Conservation (phyloP, 2,113 vertebrate species). For the Scatophagus argus region DNA sequence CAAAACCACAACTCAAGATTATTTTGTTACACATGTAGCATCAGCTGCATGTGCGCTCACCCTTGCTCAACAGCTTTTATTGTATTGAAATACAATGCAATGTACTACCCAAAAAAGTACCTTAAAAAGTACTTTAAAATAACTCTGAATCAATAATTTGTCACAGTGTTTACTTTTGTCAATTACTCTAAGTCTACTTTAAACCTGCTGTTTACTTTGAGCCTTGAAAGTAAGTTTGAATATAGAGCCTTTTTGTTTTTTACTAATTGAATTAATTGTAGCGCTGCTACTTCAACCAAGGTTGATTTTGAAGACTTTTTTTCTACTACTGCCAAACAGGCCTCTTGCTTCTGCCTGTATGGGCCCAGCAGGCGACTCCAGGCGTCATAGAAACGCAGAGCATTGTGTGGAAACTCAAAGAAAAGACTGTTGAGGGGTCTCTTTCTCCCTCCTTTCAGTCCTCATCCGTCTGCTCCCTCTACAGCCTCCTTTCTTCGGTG, state of each 20-base stretch:
- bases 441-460: constrained; percentile 59
- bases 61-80: too few species aligned
- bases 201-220: not conserved
- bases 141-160: not conserved
- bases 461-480: constrained; percentile 51
- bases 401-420: constrained; percentile 72
- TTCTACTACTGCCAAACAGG: constrained; percentile 36
- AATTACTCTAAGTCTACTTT: not conserved
- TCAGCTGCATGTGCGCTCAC: not conserved
- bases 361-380: constrained; percentile 73
- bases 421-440: constrained; percentile 63
- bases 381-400: constrained; percentile 78
- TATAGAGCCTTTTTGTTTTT: not conserved
- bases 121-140: not conserved
- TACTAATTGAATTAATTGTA: not conserved
- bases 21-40: not conserved
- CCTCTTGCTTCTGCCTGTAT: constrained; percentile 67
- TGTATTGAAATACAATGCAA: not conserved
- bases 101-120: not conserved
- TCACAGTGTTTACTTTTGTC: not conserved
- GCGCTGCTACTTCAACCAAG: not conserved
- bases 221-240: not conserved
- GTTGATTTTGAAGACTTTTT: constrained; percentile 32
- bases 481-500: constrained; percentile 1
- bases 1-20: too few species aligned